Evolutionary conservation across 64 coral and sea anemone genomes (phyloP).

Genomic region (Stylophora pistillata): DNA sequence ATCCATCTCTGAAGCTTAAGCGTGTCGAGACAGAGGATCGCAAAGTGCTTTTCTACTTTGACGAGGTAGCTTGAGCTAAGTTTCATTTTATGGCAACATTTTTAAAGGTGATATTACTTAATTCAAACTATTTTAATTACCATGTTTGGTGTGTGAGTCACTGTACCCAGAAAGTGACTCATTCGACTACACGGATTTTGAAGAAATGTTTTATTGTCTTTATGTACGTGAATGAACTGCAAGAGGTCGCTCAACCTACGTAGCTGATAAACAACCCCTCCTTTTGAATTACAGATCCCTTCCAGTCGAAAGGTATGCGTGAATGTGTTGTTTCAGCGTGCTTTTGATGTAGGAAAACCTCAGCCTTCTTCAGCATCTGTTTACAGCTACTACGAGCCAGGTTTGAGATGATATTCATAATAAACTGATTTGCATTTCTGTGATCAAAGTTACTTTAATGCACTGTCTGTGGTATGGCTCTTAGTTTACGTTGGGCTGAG

Average conservation of each 20-base stretch:
- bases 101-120: no score
- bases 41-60: constrained; percentile 92
- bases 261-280: neutral
- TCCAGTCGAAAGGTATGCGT: constrained; percentile 62
- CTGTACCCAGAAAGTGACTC: no score
- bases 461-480: no score
- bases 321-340: constrained; percentile 66
- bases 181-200: no score
- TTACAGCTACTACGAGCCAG: constrained; percentile 95
- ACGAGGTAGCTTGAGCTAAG: constrained; percentile 55
- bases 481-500: no score
- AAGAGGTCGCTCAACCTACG: neutral
- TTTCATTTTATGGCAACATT: no score
- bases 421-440: no score
- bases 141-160: no score
- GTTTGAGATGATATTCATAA: constrained; percentile 22
- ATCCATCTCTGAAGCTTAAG: constrained; percentile 61
- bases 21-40: constrained; percentile 71
- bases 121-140: no score
- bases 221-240: neutral
- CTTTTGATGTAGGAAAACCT: constrained; percentile 83
- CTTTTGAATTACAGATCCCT: constrained; percentile 52
- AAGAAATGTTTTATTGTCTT: neutral
- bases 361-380: constrained; percentile 84
- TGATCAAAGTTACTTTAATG: no score